phyloP scores from a whole-genome alignment of 2,113 vertebrate species.

The Blennius ocellaris region DNA sequence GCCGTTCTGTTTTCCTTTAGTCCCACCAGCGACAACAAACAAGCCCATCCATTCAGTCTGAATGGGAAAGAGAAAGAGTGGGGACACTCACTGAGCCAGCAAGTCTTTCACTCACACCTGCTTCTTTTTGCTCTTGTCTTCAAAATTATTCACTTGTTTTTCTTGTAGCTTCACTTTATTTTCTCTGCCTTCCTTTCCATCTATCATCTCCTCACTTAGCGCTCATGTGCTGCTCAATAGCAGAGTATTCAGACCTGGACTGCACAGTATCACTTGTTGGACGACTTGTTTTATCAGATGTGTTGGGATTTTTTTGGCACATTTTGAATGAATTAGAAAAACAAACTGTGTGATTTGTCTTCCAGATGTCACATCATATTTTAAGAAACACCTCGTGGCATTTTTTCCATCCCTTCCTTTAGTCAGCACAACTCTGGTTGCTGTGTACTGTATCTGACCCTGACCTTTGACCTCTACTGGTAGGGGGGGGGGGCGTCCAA shows the following conservation, averaged over 20 bases:
- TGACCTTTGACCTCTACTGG: conserved; percentile 51
- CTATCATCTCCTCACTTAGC: no score
- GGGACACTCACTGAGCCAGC: conserved; percentile 64
- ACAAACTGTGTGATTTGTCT: conserved; percentile 3
- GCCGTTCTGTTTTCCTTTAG: conserved; percentile 65
- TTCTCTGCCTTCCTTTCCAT: conserved; percentile 14
- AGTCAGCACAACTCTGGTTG: conserved; percentile 52
- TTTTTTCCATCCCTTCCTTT: conserved; percentile 37
- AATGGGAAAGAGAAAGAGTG: conserved; percentile 41
- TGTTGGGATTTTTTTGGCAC: background rate
- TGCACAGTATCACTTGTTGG: background rate
- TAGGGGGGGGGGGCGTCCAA: conserved; percentile 4
- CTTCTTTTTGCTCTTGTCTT: conserved; percentile 58
- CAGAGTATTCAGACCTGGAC: background rate
- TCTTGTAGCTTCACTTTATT: conserved; percentile 36
- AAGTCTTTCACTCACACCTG: no score
- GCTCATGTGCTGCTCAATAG: background rate
- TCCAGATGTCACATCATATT: background rate
- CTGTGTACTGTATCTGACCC: conserved; percentile 51
- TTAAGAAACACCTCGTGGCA: no score
- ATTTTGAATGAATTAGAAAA: background rate
- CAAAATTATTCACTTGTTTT: conserved; percentile 56
- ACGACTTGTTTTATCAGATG: background rate
- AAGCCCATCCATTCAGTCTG: conserved; percentile 62
- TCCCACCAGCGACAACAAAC: conserved; percentile 66